phyloP scores from a whole-genome alignment of 2,888 invertebrate genomes.

The Limnephilus rhombicus region DNA sequence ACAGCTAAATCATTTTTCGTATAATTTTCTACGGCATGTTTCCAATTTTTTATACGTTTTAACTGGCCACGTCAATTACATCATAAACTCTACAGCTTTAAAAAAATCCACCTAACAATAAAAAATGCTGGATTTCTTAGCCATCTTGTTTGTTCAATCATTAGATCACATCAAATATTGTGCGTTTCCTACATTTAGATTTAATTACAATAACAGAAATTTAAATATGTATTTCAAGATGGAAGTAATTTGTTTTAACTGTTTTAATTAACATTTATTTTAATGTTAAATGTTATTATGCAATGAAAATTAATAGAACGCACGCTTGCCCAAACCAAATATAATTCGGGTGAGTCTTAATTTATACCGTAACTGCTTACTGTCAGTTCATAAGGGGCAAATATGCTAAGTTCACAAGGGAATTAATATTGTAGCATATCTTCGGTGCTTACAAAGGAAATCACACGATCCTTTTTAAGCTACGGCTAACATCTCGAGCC shows the following conservation, averaged over 20 bases:
- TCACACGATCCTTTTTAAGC: neutral
- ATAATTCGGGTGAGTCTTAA: neutral
- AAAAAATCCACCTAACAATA: too few species aligned
- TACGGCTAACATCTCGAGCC: neutral
- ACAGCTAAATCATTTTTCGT: too few species aligned
- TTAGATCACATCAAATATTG: neutral
- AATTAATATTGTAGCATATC: neutral
- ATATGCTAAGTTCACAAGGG: neutral
- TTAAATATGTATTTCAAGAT: neutral
- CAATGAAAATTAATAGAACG: neutral
- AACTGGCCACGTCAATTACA: too few species aligned
- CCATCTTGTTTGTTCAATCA: neutral
- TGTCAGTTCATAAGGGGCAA: neutral
- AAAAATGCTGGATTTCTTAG: too few species aligned
- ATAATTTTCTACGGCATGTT: too few species aligned
- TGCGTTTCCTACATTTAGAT: neutral
- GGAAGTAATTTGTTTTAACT: neutral
- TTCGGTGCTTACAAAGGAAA: constrained; percentile 1
- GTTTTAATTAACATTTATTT: constrained; percentile 1
- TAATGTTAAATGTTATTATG: neutral
- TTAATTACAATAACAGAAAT: neutral
- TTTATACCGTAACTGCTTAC: neutral
- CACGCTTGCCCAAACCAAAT: neutral
- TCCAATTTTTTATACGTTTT: too few species aligned
- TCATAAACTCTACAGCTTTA: too few species aligned